A percentile compares a stretch with the other conserved stretches of the same genome.
Evolutionary conservation across 1,140 invertebrate species (phyloP).

Genomic region (Bombus confusus): DNA sequence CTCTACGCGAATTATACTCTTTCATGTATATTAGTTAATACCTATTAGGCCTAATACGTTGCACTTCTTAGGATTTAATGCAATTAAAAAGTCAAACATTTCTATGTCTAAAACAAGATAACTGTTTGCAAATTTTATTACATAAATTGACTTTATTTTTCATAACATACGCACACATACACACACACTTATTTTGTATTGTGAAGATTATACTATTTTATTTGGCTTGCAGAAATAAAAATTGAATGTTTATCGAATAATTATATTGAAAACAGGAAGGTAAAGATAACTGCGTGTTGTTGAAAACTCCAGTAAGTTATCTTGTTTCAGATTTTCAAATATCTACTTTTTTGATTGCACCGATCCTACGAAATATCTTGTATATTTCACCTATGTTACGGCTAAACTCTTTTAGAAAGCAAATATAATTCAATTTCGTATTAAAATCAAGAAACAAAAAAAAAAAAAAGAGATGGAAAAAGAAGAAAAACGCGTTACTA

Average conservation of each 20-base stretch:
- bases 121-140: neutral
- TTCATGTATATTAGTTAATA: slow-evolving; percentile 31
- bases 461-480: neutral
- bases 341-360: neutral
- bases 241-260: neutral
- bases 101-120: neutral
- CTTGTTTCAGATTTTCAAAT: neutral
- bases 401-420: slow-evolving; percentile 7
- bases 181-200: neutral
- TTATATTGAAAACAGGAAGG: neutral
- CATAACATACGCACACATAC: neutral
- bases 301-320: neutral
- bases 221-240: neutral
- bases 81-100: neutral
- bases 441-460: slow-evolving; percentile 2
- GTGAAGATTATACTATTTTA: neutral
- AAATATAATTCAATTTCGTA: slow-evolving; percentile 23
- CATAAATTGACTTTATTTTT: neutral
- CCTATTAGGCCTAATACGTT: slow-evolving; percentile 50
- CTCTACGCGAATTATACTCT: slow-evolving; percentile 10
- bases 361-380: slow-evolving; percentile 12
- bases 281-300: neutral
- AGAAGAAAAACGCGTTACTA: too few species aligned
- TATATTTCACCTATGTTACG: slow-evolving; percentile 4
- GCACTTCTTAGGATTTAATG: slow-evolving; percentile 11